Evolutionary conservation across 2,113 vertebrate species (phyloP), one percentile per base, ranked within the genome.

Genomic region (Lethenteron camtschaticum): DNA sequence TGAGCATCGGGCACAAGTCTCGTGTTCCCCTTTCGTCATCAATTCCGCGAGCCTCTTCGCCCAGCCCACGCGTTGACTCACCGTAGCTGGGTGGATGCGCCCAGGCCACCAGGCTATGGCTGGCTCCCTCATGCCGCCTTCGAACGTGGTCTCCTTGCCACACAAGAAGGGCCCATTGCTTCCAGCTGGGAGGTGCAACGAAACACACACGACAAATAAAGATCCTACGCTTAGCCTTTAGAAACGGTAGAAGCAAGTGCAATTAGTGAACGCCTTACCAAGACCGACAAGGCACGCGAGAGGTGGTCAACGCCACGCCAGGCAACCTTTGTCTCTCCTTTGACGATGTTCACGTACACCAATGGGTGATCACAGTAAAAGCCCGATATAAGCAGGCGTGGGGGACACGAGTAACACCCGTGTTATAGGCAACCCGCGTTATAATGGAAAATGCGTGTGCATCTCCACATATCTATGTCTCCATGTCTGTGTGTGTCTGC

Each of bases 91-190:
- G 70, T 83, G 79, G 75, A 99, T 83, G 8, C 76, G 83, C 55
- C 85, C 85, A 0, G 94, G 94, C 94, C 92, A 97, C 92, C 91
- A 96, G 2, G 86, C 89, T 1, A 99, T 89, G 0, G 87, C 91
- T 0, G 91, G 92, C 69, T 87, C 91, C 71, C 94, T 81, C 90
- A 99, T 86, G 55, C 94, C 94, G 9, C 94, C 92, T 78, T 99
- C 92, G 73, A 92, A 99, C 2, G 94, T 99, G 10, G 94, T 99
- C 81, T 99, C 77, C 74, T 99, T 99, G 68, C 94, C 94, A 55
- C 92, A 99, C 20, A 99, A 84, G 74, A 99, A 95, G 0, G 81
- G 90, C 2, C 86, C 88, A 0, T 97, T 97, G 77, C 89, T 96
- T 73, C 94, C 94, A 77, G 84, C 92, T 85, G 69, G 18, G 72